Evolutionary conservation across 2,113 vertebrate species (phyloP).

Genomic region (Oncorhynchus clarkii): DNA sequence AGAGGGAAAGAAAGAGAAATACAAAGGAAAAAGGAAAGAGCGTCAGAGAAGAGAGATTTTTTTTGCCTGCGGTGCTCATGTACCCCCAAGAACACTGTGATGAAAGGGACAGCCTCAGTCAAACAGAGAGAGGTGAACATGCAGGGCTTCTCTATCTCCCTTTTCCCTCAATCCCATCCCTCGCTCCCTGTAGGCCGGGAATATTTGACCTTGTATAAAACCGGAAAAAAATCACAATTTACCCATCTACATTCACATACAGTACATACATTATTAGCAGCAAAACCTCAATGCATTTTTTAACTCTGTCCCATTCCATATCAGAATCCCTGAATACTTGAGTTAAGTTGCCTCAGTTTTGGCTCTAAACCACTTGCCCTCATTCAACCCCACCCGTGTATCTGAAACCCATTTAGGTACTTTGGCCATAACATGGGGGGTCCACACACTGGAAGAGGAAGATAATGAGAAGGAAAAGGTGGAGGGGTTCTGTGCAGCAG

Average conservation of each 20-base stretch:
- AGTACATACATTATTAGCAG: slow-evolving; percentile 4
- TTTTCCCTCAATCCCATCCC: not conserved
- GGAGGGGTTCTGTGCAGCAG: slow-evolving; percentile 23
- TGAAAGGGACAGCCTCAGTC: slow-evolving; percentile 6
- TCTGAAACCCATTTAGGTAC: not conserved
- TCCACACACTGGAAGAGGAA: not conserved
- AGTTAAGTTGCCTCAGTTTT: slow-evolving; percentile 7
- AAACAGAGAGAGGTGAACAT: slow-evolving; percentile 1
- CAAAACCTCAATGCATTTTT: not conserved
- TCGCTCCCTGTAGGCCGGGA: not conserved
- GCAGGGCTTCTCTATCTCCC: not conserved
- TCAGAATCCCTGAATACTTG: not conserved
- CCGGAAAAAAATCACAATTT: not conserved
- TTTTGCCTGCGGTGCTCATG: not conserved
- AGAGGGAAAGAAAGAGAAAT: not conserved
- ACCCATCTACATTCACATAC: not conserved
- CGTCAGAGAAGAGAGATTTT: not conserved
- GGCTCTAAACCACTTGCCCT: not conserved
- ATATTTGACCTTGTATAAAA: slow-evolving; percentile 5
- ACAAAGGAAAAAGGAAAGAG: not conserved
- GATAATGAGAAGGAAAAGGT: not conserved
- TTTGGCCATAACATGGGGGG: not conserved
- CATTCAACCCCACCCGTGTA: not conserved
- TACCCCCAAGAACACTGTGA: slow-evolving; percentile 7
- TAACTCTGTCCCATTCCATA: not conserved